These are phyloP conservation scores for Raja brachyura DNA, from an alignment of 2,113 vertebrate genomes.

Conservation along the genomic window DNA sequence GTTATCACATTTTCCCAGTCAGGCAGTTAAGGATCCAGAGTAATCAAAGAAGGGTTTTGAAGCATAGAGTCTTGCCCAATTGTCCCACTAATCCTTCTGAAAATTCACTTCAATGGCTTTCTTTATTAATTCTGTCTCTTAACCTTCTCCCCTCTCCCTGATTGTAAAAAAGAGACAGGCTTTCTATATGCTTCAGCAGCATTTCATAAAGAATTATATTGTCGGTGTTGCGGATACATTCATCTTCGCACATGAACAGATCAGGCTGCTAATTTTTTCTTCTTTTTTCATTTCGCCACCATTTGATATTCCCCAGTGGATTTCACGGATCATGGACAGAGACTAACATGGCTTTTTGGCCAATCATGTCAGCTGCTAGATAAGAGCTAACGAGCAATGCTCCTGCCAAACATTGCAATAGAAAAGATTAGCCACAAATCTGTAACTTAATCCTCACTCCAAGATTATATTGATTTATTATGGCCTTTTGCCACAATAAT, in stretches of 20 bases:
- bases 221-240: not conserved
- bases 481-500: not conserved
- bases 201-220: conserved; percentile 18
- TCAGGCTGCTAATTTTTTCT: conserved; percentile 5
- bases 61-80: not conserved
- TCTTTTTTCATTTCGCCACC: not conserved
- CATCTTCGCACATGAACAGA: conserved; percentile 22
- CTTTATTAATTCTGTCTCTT: not conserved
- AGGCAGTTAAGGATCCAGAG: conserved; percentile 27
- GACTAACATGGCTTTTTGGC: not conserved
- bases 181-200: not conserved
- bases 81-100: conserved; percentile 24
- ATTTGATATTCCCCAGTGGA: too few species aligned
- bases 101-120: conserved; percentile 31
- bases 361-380: not conserved
- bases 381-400: conserved; percentile 28
- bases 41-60: conserved; percentile 17
- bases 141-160: not conserved
- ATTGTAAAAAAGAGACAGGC: not conserved
- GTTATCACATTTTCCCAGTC: conserved; percentile 35
- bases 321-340: not conserved
- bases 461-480: not conserved
- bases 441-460: not conserved
- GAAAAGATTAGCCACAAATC: not conserved
- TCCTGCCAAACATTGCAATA: not conserved